Conservation (phyloP, 64 coral and sea anemone species). For the Anthopleura sola region DNA sequence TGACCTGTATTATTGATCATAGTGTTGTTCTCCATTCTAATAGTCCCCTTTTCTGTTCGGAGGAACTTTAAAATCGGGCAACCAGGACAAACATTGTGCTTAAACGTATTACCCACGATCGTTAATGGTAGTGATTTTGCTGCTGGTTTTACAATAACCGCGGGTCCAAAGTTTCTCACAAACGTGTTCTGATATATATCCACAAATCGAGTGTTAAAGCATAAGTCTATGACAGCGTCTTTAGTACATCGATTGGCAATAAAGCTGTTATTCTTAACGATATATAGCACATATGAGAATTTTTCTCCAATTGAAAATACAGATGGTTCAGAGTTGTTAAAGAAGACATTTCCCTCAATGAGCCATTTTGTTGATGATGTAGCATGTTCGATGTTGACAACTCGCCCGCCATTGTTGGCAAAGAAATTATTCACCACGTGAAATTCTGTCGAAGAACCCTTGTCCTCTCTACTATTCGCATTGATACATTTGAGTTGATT, state of each 20-base stretch:
- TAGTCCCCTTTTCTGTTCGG: background rate
- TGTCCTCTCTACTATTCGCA: background rate
- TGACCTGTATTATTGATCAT: background rate
- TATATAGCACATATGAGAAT: background rate
- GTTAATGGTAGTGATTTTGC: no score
- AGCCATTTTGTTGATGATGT: background rate
- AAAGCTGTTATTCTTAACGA: constrained; percentile 1
- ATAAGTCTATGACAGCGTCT: background rate
- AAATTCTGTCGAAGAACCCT: background rate
- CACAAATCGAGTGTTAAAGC: background rate
- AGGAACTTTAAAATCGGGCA: background rate
- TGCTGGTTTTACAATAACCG: no score
- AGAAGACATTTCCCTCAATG: constrained; percentile 12
- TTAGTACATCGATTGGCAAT: background rate
- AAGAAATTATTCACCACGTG: background rate
- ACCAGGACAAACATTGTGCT: background rate
- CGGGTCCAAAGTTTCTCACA: background rate
- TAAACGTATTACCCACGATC: background rate
- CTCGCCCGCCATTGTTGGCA: no score
- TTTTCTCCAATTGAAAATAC: background rate
- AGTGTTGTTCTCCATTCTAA: background rate
- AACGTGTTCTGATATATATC: constrained; percentile 6
- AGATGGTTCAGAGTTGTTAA: background rate
- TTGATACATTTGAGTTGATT: background rate
- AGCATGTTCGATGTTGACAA: no score